These are phyloP conservation scores for Falco peregrinus DNA, from an alignment of 2,797 vertebrate species.

Conservation along the genomic window DNA sequence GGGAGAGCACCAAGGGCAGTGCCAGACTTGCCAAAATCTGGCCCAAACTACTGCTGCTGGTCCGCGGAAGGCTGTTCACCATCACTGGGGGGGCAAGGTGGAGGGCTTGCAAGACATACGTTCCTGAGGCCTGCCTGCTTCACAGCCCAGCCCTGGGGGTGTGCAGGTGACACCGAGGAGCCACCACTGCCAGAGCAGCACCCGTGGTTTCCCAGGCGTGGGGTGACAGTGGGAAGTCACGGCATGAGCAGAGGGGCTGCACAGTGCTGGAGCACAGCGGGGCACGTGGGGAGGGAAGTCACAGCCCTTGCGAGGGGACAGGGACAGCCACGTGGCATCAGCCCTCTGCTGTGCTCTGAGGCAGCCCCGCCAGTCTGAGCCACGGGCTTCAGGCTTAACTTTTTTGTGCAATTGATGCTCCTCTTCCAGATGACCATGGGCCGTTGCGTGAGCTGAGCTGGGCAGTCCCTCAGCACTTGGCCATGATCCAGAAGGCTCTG, in stretches of 20 bases:
- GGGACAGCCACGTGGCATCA: background rate
- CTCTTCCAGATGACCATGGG: accelerated
- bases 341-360: accelerated
- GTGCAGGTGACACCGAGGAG: background rate
- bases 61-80: background rate
- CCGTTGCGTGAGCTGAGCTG: background rate
- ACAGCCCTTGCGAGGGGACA: too few relatives aligned
- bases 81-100: accelerated
- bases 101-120: background rate
- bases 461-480: background rate
- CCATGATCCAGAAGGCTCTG: accelerated
- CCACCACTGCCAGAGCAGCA: background rate
- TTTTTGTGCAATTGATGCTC: accelerated
- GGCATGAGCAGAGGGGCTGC: accelerated
- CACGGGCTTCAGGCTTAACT: background rate
- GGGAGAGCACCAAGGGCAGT: background rate
- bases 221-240: background rate
- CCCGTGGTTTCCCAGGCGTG: background rate
- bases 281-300: accelerated
- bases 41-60: background rate
- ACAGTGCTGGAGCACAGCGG: accelerated
- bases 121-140: background rate
- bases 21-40: background rate
- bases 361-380: accelerated
- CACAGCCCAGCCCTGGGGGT: background rate